Evolutionary conservation across 2,797 vertebrate genomes (phyloP).

Genomic region (Crocidura indochinensis): DNA sequence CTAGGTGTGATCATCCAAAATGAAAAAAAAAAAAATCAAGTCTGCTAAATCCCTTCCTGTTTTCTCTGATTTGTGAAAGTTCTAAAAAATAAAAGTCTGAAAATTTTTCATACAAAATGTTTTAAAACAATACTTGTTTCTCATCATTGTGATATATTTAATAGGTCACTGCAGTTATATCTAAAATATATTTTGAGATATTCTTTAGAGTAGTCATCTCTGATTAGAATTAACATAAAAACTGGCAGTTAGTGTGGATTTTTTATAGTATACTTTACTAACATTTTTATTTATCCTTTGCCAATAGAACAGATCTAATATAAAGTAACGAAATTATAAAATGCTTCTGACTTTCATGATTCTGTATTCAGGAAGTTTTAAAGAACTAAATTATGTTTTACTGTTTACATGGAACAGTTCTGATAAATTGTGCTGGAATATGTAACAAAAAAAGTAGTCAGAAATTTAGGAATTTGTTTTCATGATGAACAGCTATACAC

Average conservation of each 20-base stretch:
- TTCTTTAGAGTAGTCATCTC: not conserved
- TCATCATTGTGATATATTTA: not conserved
- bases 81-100: not conserved
- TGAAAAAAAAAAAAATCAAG: no score
- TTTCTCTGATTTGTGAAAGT: conserved; percentile 23
- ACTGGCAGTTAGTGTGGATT: no score
- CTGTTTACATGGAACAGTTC: conserved; percentile 84
- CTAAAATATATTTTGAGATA: conserved; percentile 60
- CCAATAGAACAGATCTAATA: conserved; percentile 71
- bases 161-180: conserved; percentile 32
- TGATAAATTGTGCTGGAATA: conserved; percentile 79
- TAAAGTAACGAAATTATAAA: conserved; percentile 78
- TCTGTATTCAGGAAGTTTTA: conserved; percentile 84
- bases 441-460: conserved; percentile 56
- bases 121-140: not conserved
- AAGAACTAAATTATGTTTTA: conserved; percentile 83
- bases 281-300: conserved; percentile 73
- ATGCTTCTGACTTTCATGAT: conserved; percentile 84
- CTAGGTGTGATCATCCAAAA: no score
- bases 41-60: not conserved
- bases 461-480: conserved; percentile 72
- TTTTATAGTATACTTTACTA: no score
- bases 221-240: no score
- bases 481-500: conserved; percentile 45
- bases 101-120: not conserved